Conservation (phyloP, 2,113 vertebrate species). For the Thamnophis sirtalis region DNA sequence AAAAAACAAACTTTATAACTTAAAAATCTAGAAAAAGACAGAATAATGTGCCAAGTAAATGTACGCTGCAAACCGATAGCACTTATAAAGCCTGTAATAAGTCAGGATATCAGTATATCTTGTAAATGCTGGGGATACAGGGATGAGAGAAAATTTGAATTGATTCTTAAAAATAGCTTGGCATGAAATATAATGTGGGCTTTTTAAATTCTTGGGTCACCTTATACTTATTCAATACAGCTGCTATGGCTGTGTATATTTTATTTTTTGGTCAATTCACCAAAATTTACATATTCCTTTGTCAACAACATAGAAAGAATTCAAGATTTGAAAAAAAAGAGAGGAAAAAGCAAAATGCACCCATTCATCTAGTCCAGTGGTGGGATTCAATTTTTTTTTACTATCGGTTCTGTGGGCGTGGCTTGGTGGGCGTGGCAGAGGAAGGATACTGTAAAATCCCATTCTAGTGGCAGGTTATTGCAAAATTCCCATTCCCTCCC, state of each 20-base stretch:
- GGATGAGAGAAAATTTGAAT: not conserved
- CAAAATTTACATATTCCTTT: not conserved
- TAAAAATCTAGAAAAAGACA: not conserved
- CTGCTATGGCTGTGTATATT: not conserved
- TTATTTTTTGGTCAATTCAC: not conserved
- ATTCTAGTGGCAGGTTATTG: too few species aligned
- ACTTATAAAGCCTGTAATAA: not conserved
- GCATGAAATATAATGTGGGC: not conserved
- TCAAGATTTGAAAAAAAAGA: not conserved
- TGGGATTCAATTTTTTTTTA: too few species aligned
- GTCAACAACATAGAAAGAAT: not conserved
- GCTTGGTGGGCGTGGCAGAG: too few species aligned
- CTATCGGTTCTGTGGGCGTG: too few species aligned
- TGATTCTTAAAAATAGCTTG: not conserved
- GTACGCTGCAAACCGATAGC: not conserved
- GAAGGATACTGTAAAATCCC: too few species aligned
- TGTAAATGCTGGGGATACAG: not conserved
- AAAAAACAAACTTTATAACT: not conserved
- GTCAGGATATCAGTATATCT: not conserved
- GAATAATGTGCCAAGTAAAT: not conserved
- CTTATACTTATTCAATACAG: not conserved
- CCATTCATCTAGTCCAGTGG: not conserved
- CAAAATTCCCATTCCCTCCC: too few species aligned
- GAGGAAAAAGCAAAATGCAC: not conserved
- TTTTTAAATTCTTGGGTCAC: not conserved